These are phyloP conservation scores for Pissodes strobi DNA, from an alignment of 1,140 invertebrate species.

Conservation along the genomic window DNA sequence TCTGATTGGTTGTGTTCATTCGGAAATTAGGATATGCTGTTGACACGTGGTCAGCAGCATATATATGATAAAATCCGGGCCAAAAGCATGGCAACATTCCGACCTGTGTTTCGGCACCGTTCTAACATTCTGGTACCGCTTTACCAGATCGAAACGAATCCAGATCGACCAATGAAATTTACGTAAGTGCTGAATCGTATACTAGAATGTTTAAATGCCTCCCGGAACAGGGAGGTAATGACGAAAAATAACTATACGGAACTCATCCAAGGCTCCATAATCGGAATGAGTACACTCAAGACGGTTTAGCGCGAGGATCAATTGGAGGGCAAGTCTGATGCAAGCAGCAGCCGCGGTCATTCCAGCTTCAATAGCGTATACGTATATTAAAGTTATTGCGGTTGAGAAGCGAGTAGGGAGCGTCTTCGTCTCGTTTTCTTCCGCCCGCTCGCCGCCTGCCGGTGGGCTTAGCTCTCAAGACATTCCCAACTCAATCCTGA, in stretches of 20 bases:
- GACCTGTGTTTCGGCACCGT: too few species aligned
- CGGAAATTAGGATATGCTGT: too few species aligned
- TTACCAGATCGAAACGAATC: too few species aligned
- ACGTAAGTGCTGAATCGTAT: too few species aligned
- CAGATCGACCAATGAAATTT: too few species aligned
- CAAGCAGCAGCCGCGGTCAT: constrained; percentile 77
- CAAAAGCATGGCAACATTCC: too few species aligned
- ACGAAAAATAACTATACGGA: constrained; percentile 85
- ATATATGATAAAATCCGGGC: too few species aligned
- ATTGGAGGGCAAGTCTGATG: constrained; percentile 93
- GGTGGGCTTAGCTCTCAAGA: constrained; percentile 23
- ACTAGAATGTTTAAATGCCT: too few species aligned
- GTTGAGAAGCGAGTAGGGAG: constrained; percentile 78
- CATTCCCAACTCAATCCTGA: constrained; percentile 55
- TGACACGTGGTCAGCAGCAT: too few species aligned
- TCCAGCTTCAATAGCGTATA: constrained; percentile 76
- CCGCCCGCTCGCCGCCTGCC: constrained; percentile 59
- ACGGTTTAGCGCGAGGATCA: constrained; percentile 87
- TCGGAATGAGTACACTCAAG: too few species aligned
- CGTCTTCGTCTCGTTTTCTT: constrained; percentile 65
- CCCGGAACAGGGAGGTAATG: constrained; percentile 77
- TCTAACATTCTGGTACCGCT: too few species aligned
- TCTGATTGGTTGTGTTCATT: too few species aligned
- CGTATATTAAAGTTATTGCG: constrained; percentile 81
- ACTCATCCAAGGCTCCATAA: constrained; percentile 74